Evolutionary conservation across 1,140 invertebrate genomes (phyloP).

Genomic region (Brachionus sp.): DNA sequence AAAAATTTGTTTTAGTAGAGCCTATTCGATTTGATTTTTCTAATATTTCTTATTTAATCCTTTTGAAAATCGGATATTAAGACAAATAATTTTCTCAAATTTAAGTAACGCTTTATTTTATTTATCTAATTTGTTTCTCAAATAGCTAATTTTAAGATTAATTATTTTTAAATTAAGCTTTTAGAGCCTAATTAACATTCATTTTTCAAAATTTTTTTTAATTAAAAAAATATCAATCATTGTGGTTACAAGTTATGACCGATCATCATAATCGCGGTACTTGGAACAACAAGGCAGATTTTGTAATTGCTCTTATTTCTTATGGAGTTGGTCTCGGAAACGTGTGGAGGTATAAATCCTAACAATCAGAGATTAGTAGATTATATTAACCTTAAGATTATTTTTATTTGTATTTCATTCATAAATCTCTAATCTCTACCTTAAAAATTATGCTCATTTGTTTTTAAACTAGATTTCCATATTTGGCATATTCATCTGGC

Average conservation of each 20-base stretch:
- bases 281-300: slow-evolving; percentile 56
- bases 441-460: neutral
- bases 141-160: neutral
- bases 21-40: neutral
- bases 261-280: slow-evolving; percentile 50
- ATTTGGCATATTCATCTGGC: slow-evolving; percentile 43
- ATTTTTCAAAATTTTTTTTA: neutral
- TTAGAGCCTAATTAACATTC: slow-evolving; percentile 9
- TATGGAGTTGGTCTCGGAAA: slow-evolving; percentile 59
- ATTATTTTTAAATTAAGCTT: neutral
- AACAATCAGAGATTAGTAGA: slow-evolving; percentile 43
- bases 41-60: neutral
- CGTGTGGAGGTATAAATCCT: slow-evolving; percentile 52
- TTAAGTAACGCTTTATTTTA: neutral
- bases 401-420: neutral
- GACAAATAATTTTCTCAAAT: neutral
- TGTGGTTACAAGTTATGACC: slow-evolving; percentile 18
- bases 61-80: neutral
- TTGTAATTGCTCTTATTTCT: slow-evolving; percentile 55
- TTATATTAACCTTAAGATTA: neutral
- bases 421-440: neutral
- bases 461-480: slow-evolving; percentile 30
- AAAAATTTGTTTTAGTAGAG: neutral
- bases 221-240: neutral
- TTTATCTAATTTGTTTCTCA: neutral